A percentile compares a stretch with the other conserved stretches of the same genome.
These are phyloP conservation scores for Polydrusus pterygomalis DNA, from an alignment of 2,888 invertebrate species.

Conservation along the genomic window DNA sequence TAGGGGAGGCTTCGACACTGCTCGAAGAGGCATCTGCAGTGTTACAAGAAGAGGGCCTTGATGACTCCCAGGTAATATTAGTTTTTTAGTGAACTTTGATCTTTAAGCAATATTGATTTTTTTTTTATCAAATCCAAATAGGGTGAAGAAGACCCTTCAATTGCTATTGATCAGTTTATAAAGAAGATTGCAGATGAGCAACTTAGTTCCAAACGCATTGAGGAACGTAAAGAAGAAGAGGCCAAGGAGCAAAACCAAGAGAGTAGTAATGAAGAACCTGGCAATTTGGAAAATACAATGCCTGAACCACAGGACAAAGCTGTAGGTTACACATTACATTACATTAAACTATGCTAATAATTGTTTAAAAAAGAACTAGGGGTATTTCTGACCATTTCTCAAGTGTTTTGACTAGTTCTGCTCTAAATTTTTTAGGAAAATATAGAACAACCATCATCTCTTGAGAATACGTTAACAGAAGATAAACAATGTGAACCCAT, in stretches of 20 bases:
- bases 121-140: slow-evolving; percentile 12
- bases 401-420: background rate
- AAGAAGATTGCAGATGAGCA: slow-evolving; percentile 57
- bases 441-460: slow-evolving; percentile 7
- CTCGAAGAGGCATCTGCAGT: slow-evolving; percentile 6
- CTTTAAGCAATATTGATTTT: background rate
- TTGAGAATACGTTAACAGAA: slow-evolving; percentile 23
- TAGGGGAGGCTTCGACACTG: background rate
- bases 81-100: background rate
- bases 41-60: slow-evolving; percentile 35
- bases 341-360: background rate
- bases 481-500: slow-evolving; percentile 11
- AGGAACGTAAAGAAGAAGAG: slow-evolving; percentile 47
- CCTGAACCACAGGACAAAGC: background rate
- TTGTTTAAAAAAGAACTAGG: no score
- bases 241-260: slow-evolving; percentile 38
- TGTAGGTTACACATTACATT: background rate
- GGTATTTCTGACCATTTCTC: no score
- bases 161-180: slow-evolving; percentile 56
- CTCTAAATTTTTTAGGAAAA: slow-evolving; percentile 17
- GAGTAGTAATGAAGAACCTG: background rate
- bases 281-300: background rate
- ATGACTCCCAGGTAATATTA: slow-evolving; percentile 43
- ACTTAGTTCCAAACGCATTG: slow-evolving; percentile 54
- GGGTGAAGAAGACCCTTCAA: slow-evolving; percentile 54